Evolutionary conservation across 2,888 invertebrate genomes (phyloP), one percentile per base, ranked within the genome.

Genomic region (Ceratothoa steindachneri): DNA sequence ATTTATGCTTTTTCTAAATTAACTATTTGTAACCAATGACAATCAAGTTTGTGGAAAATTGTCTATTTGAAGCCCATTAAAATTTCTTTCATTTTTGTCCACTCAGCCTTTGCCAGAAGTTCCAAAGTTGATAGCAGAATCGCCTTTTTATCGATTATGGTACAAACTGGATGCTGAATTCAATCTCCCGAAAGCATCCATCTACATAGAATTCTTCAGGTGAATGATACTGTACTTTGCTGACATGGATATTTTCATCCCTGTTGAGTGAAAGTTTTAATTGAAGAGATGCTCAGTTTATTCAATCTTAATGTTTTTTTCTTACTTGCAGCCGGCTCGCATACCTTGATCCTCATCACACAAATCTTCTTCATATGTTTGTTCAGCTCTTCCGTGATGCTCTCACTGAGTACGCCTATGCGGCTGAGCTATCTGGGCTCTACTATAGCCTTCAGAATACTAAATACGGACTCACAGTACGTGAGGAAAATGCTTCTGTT

Each of bases 141-240:
- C 91, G 0, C 88, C 91, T 0, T 86, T 93, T 67, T 88, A 91
- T 82, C 87, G 97, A 72, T 86, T 95, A 0, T 99, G 98, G 98
- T 96, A 90, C 85, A 95, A 95, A 82, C 93, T 95, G 83, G 98
- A 99, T 85, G 91, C 92, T 81, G 93, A 93, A 83, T 98, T 92
- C 83, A 85, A 90, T 12, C 86, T 96, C 75, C 98, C 98, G 0
- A 97, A 95, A 85, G 90, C 92, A 0, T 90, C 90, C 82, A 85
- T 94, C 80, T 90, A 89, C 70, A 89, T 94, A 81, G 90, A 92
- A 82, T 87, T 93, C 77, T 89, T 89, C 68, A 77, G 77, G 77
- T 77, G 31, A 24, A 67, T 73, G 9, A 30, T 27, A 30, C 24
- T 41, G 9, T 51, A 19, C 69, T n/a, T n/a, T n/a, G n/a, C n/a